A percentile compares a stretch with the other conserved stretches of the same genome.
Conservation (phyloP, 1,140 invertebrate species). For the Aphelenchoides besseyi region DNA sequence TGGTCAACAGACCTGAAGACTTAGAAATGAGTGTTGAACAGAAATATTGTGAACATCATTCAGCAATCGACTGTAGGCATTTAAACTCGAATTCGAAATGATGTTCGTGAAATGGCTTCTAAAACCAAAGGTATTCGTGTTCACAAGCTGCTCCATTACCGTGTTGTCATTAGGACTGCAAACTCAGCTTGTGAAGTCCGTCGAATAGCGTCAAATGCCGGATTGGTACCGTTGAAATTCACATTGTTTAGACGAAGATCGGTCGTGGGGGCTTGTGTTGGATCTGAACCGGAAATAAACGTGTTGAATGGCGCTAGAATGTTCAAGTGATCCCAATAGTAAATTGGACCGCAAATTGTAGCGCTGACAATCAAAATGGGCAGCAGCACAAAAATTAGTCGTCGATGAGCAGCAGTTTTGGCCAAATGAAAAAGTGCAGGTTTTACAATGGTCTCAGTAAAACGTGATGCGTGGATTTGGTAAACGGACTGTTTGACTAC, state of each 20-base stretch:
- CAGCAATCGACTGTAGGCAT: background rate
- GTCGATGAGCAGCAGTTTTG: conserved; percentile 14
- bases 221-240: conserved; percentile 30
- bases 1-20: conserved; percentile 21
- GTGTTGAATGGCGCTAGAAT: conserved; percentile 13
- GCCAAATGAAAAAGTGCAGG: conserved; percentile 16
- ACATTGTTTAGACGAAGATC: background rate
- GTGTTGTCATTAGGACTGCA: conserved; percentile 26
- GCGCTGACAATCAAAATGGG: conserved; percentile 13
- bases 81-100: conserved; percentile 17
- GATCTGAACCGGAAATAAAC: conserved; percentile 23
- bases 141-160: conserved; percentile 5
- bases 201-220: conserved; percentile 20
- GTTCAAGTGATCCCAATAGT: conserved; percentile 24
- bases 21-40: conserved; percentile 17
- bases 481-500: conserved; percentile 2
- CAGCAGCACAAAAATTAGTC: conserved; percentile 11
- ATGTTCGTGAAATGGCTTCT: conserved; percentile 28
- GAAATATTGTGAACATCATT: conserved; percentile 24
- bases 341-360: conserved; percentile 17
- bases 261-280: background rate
- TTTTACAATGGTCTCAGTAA: conserved; percentile 16
- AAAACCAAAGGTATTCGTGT: background rate
- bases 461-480: conserved; percentile 8
- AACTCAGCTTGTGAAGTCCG: conserved; percentile 21